Conservation (phyloP, 2,113 vertebrate species). For the Rhinoderma darwinii region DNA sequence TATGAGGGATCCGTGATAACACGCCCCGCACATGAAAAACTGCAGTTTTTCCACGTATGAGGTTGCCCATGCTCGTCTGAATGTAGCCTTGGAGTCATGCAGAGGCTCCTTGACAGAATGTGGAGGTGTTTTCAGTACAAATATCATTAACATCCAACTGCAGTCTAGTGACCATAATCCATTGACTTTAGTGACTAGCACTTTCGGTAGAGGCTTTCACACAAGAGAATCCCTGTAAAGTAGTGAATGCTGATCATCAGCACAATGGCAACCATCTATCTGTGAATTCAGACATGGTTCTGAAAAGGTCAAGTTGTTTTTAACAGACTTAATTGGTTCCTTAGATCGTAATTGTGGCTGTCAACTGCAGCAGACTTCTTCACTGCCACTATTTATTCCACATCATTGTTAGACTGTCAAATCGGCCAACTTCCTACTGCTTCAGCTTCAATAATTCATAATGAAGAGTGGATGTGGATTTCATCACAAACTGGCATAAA, state of each 20-base stretch:
- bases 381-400: neutral
- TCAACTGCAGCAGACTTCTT: slow-evolving; percentile 15
- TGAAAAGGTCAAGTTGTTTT: slow-evolving; percentile 47
- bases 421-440: neutral
- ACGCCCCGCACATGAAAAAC: no score
- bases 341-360: neutral
- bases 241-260: neutral
- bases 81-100: no score
- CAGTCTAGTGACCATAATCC: neutral
- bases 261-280: slow-evolving; percentile 33
- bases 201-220: neutral
- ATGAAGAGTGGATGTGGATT: neutral
- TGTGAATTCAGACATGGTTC: neutral
- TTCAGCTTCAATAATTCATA: neutral
- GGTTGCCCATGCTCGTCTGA: no score
- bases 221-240: neutral
- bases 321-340: slow-evolving; percentile 45
- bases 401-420: slow-evolving; percentile 6
- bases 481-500: neutral
- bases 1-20: no score
- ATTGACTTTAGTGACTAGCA: neutral
- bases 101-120: no score
- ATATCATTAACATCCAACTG: neutral
- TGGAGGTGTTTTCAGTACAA: neutral
- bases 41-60: no score